Evolutionary conservation across 2,797 vertebrate genomes (phyloP).

Genomic region (Neopelma chrysocephalum): DNA sequence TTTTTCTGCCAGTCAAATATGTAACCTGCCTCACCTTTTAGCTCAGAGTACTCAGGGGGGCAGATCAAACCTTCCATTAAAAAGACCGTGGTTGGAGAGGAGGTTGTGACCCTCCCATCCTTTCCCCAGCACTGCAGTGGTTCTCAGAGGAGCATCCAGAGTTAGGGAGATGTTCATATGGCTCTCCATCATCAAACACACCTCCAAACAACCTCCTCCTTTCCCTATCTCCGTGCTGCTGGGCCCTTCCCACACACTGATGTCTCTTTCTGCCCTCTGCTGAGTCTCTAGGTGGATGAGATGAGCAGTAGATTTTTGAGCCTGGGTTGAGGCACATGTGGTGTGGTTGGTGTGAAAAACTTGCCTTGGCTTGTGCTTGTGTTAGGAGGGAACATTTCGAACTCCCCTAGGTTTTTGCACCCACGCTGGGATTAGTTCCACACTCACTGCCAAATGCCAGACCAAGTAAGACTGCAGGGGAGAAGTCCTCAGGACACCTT

Average conservation of each 20-base stretch:
- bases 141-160: not conserved
- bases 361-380: not conserved
- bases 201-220: not conserved
- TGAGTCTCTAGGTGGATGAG: not conserved
- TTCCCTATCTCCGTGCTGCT: not conserved
- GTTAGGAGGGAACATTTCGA: not conserved
- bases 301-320: not conserved
- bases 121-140: not conserved
- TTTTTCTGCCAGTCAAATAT: not conserved
- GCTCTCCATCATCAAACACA: not conserved
- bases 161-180: not conserved
- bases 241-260: not conserved
- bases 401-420: not conserved
- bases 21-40: not conserved
- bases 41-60: not conserved
- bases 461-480: not conserved
- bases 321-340: not conserved
- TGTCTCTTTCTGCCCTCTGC: not conserved
- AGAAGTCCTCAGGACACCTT: conserved; percentile 16
- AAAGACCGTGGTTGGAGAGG: not conserved
- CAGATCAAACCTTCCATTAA: not conserved
- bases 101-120: not conserved
- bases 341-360: not conserved
- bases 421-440: not conserved
- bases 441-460: not conserved